These are phyloP conservation scores for Megalops cyprinoides DNA, from an alignment of 2,797 vertebrate species.

Conservation along the genomic window DNA sequence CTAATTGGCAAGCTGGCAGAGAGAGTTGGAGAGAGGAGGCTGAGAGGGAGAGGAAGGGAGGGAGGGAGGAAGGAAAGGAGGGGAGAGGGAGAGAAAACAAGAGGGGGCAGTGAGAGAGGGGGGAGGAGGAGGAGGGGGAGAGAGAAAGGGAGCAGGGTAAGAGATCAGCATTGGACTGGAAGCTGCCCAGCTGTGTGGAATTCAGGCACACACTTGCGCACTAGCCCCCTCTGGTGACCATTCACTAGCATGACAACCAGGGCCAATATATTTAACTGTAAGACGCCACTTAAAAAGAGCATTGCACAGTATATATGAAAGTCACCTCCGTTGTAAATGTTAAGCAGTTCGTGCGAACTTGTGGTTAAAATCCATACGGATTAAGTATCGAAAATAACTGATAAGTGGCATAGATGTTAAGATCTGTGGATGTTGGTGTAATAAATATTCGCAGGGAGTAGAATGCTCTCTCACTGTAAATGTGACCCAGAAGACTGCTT, in stretches of 20 bases:
- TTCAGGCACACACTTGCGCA: slow-evolving; percentile 25
- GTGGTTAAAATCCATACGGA: background rate
- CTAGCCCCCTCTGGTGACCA: slow-evolving; percentile 48
- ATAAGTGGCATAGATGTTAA: too few relatives aligned
- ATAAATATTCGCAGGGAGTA: too few relatives aligned
- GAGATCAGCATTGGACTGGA: slow-evolving; percentile 53
- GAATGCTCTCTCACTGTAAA: background rate
- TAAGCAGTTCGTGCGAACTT: background rate
- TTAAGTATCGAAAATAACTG: too few relatives aligned
- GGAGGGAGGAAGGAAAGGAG: slow-evolving; percentile 46
- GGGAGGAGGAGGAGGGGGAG: slow-evolving; percentile 21
- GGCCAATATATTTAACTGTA: background rate
- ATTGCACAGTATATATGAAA: background rate
- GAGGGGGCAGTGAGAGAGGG: slow-evolving; percentile 37
- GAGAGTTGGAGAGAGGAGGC: slow-evolving; percentile 30
- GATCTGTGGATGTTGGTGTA: too few relatives aligned
- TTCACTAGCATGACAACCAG: background rate
- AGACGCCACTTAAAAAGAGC: background rate
- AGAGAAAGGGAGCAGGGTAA: slow-evolving; percentile 31
- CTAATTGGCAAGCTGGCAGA: slow-evolving; percentile 37
- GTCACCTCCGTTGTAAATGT: background rate
- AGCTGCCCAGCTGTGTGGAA: slow-evolving; percentile 51
- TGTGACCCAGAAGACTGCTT: background rate
- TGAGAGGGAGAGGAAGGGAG: slow-evolving; percentile 31
- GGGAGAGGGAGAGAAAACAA: slow-evolving; percentile 34